phyloP scores from a whole-genome alignment of 2,888 invertebrate species.

The Galeruca laticollis region DNA sequence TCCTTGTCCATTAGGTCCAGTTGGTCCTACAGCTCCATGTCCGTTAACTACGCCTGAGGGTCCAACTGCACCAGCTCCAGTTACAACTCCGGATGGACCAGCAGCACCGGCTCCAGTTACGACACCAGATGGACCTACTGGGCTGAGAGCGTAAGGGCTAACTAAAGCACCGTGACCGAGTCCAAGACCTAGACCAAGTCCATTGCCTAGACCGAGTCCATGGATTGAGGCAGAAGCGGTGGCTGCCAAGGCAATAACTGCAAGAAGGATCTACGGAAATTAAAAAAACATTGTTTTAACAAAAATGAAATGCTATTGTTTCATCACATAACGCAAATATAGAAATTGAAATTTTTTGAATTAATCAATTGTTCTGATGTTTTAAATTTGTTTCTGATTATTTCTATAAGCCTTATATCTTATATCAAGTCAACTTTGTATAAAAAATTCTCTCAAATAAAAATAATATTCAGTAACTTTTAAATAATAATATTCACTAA shows the following conservation, averaged over 20 bases:
- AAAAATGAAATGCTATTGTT: too few relatives aligned
- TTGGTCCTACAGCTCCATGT: slow-evolving; percentile 46
- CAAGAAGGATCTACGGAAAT: slow-evolving; percentile 18
- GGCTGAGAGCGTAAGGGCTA: slow-evolving; percentile 35
- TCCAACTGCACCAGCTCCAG: slow-evolving; percentile 42
- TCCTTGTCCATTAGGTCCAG: slow-evolving; percentile 43
- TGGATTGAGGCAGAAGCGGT: slow-evolving; percentile 33
- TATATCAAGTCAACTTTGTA: too few relatives aligned
- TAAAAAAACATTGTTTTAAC: background rate
- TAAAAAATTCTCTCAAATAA: too few relatives aligned
- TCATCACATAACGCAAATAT: too few relatives aligned
- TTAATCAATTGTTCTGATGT: too few relatives aligned
- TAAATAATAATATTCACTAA: too few relatives aligned
- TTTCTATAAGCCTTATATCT: too few relatives aligned
- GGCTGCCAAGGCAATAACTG: slow-evolving; percentile 30
- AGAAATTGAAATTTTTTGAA: too few relatives aligned
- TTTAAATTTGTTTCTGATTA: too few relatives aligned
- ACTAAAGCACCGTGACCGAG: slow-evolving; percentile 15
- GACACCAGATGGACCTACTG: slow-evolving; percentile 39
- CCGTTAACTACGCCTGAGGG: slow-evolving; percentile 45
- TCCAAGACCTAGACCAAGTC: slow-evolving; percentile 10
- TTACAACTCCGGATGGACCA: slow-evolving; percentile 42
- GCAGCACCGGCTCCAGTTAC: slow-evolving; percentile 41
- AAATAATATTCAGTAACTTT: too few relatives aligned
- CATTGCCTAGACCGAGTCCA: too few relatives aligned